Evolutionary conservation across 2,113 vertebrate species (phyloP).

Genomic region (Odontesthes bonariensis): DNA sequence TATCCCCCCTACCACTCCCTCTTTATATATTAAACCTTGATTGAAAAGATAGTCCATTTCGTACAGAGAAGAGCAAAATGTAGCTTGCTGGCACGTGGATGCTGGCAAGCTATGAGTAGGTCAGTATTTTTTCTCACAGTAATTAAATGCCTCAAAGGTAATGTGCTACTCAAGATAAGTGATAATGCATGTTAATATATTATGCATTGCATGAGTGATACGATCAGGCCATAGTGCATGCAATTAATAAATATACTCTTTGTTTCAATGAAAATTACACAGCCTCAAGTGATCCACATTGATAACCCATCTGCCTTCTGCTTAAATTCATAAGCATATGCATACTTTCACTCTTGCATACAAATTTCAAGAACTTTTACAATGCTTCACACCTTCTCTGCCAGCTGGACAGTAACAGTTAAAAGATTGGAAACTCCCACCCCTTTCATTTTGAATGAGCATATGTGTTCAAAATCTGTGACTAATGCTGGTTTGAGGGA

Average conservation of each 20-base stretch:
- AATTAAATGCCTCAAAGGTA: constrained; percentile 12
- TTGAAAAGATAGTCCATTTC: background rate
- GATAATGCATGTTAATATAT: constrained; percentile 4
- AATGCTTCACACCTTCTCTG: background rate
- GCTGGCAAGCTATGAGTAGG: background rate
- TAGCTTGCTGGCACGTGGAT: background rate
- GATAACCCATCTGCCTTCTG: background rate
- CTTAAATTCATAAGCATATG: constrained; percentile 4
- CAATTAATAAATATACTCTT: constrained; percentile 28
- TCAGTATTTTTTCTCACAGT: background rate
- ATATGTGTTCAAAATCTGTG: no score
- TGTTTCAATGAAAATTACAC: constrained; percentile 11
- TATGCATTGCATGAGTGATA: background rate
- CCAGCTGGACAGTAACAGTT: no score
- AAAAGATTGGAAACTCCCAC: no score
- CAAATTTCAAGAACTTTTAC: background rate
- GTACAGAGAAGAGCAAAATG: background rate
- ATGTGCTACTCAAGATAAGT: constrained; percentile 5
- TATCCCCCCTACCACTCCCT: background rate
- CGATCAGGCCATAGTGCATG: constrained; percentile 1
- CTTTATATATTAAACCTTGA: background rate
- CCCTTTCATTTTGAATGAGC: no score
- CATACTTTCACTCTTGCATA: background rate
- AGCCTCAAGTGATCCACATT: background rate
- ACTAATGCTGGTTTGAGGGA: no score